A percentile compares a stretch with the other conserved stretches of the same genome.
Evolutionary conservation across 1,140 invertebrate genomes (phyloP).

Genomic region (Drosophila kanapiae): DNA sequence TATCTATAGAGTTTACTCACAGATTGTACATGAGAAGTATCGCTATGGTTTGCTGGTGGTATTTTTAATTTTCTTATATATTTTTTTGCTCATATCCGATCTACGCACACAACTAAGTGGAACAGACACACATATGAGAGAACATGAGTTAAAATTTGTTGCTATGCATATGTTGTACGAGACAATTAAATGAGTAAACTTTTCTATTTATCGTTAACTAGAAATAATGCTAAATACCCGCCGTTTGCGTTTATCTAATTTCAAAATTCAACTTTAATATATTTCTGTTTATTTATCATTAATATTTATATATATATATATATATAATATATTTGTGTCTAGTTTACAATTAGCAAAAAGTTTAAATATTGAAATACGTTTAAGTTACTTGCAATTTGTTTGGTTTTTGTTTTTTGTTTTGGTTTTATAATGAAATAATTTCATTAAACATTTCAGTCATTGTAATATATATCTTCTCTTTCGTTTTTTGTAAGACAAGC

Average conservation of each 20-base stretch:
- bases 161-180: slow-evolving; percentile 53
- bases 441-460: slow-evolving; percentile 80
- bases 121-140: slow-evolving; percentile 57
- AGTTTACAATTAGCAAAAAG: slow-evolving; percentile 70
- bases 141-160: slow-evolving; percentile 66
- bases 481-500: too few species aligned
- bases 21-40: slow-evolving; percentile 31
- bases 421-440: slow-evolving; percentile 72
- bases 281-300: slow-evolving; percentile 28
- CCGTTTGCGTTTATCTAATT: slow-evolving; percentile 40
- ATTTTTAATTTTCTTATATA: slow-evolving; percentile 10
- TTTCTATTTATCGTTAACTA: slow-evolving; percentile 55
- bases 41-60: slow-evolving; percentile 31
- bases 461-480: slow-evolving; percentile 41
- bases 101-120: slow-evolving; percentile 60
- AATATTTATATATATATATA: slow-evolving; percentile 31
- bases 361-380: slow-evolving; percentile 65
- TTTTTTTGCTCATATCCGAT: slow-evolving; percentile 48
- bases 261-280: slow-evolving; percentile 74
- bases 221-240: slow-evolving; percentile 56
- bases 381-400: slow-evolving; percentile 53
- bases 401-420: slow-evolving; percentile 17
- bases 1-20: slow-evolving; percentile 16
- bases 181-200: slow-evolving; percentile 61
- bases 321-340: slow-evolving; percentile 53